Conservation (phyloP, 1,140 invertebrate species). For the Drosophila bifasciata region DNA sequence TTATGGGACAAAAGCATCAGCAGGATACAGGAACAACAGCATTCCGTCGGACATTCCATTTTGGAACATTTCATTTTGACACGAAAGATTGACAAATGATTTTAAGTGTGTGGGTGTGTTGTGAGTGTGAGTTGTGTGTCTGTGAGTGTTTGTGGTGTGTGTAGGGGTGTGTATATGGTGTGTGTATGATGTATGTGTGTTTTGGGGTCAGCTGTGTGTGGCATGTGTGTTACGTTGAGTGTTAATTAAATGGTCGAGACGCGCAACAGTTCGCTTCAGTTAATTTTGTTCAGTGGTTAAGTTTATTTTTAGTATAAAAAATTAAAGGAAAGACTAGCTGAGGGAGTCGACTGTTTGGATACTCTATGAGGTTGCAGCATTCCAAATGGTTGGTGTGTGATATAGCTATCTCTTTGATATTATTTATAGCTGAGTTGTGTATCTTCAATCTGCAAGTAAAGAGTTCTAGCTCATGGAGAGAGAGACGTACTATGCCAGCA, state of each 20-base stretch:
- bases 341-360: too few relatives aligned
- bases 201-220: slow-evolving; percentile 35
- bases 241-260: slow-evolving; percentile 67
- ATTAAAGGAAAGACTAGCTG: neutral
- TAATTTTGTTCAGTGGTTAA: slow-evolving; percentile 51
- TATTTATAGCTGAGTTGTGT: too few relatives aligned
- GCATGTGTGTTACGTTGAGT: slow-evolving; percentile 45
- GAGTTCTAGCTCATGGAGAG: too few relatives aligned
- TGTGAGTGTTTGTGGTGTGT: too few relatives aligned
- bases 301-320: slow-evolving; percentile 48
- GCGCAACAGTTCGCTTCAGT: slow-evolving; percentile 35
- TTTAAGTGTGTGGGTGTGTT: slow-evolving; percentile 13
- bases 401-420: too few relatives aligned
- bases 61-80: slow-evolving; percentile 62
- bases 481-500: too few relatives aligned
- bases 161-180: too few relatives aligned
- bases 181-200: too few relatives aligned
- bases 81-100: slow-evolving; percentile 67
- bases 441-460: too few relatives aligned
- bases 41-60: slow-evolving; percentile 56
- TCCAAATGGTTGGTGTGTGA: too few relatives aligned
- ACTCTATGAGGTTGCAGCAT: too few relatives aligned
- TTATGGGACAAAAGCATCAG: slow-evolving; percentile 28
- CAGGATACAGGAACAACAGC: slow-evolving; percentile 21
- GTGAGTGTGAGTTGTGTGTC: slow-evolving; percentile 31